Evolutionary conservation across 2,888 invertebrate species (phyloP).

Genomic region (Steinernema scapterisci): DNA sequence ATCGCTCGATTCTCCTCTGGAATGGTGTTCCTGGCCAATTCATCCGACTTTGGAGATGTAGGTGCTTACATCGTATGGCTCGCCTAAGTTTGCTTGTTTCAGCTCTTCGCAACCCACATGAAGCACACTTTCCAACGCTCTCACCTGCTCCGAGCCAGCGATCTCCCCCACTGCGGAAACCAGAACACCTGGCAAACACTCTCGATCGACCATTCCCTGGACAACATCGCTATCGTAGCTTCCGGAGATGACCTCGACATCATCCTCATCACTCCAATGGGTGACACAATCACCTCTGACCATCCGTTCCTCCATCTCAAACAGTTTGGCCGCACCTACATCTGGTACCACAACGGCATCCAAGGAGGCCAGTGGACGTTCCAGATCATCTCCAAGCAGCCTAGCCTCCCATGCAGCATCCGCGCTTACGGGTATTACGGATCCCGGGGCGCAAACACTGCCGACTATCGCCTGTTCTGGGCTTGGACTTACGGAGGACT

Average conservation of each 20-base stretch:
- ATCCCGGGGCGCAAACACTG: background rate
- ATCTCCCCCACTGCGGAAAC: constrained; percentile 42
- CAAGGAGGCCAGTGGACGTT: constrained; percentile 51
- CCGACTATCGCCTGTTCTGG: constrained; percentile 34
- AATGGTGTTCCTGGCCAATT: constrained; percentile 13
- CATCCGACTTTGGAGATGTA: constrained; percentile 1
- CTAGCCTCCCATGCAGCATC: constrained; percentile 44
- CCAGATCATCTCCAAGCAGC: constrained; percentile 35
- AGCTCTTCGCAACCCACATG: constrained; percentile 47
- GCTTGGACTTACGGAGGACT: constrained; percentile 17
- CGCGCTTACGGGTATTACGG: constrained; percentile 40
- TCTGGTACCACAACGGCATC: constrained; percentile 35
- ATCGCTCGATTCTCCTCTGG: constrained; percentile 37
- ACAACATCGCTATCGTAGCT: constrained; percentile 46
- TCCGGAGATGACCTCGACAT: constrained; percentile 39
- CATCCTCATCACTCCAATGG: constrained; percentile 23
- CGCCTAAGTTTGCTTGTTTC: constrained; percentile 32
- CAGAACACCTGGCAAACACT: constrained; percentile 45
- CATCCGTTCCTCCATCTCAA: background rate
- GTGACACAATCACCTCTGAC: background rate
- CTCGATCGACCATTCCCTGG: constrained; percentile 42
- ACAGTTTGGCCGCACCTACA: background rate
- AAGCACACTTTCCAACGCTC: constrained; percentile 48
- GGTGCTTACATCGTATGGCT: background rate
- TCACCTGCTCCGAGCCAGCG: constrained; percentile 50